phyloP scores from a whole-genome alignment of 2,888 invertebrate genomes.

The Mythimna albipuncta region DNA sequence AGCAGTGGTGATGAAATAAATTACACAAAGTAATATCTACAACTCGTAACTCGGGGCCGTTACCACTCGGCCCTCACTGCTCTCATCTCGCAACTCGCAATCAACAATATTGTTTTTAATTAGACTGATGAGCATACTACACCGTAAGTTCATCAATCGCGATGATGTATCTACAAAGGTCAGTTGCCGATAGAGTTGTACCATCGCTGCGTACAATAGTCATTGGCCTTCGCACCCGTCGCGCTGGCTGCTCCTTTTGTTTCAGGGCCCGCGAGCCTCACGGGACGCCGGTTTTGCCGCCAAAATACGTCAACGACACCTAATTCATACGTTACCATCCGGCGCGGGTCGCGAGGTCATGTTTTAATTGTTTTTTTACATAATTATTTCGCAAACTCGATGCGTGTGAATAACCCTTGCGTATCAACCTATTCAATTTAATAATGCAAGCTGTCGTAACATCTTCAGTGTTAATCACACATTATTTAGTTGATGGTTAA shows the following conservation, averaged over 20 bases:
- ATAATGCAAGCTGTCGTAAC: conserved; percentile 66
- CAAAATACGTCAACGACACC: conserved; percentile 83
- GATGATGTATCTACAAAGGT: conserved; percentile 75
- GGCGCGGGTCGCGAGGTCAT: conserved; percentile 82
- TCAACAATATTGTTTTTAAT: conserved; percentile 26
- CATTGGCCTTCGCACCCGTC: conserved; percentile 87
- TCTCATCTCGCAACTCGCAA: background rate
- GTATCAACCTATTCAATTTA: conserved; percentile 67
- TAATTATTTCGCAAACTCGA: conserved; percentile 82
- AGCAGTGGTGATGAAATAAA: too few species aligned
- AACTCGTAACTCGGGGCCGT: too few species aligned
- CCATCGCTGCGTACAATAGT: conserved; percentile 73
- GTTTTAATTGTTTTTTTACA: conserved; percentile 86
- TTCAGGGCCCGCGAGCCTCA: conserved; percentile 74
- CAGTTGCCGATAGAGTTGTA: conserved; percentile 81
- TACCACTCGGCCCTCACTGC: too few species aligned
- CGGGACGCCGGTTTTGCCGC: conserved; percentile 59
- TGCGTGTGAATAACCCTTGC: conserved; percentile 84
- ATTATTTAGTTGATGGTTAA: conserved; percentile 65
- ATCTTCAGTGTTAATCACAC: conserved; percentile 64
- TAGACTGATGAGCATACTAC: conserved; percentile 41
- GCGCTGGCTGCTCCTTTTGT: conserved; percentile 86
- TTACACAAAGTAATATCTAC: too few species aligned
- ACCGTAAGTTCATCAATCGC: conserved; percentile 65
- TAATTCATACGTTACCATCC: conserved; percentile 75